Conservation (phyloP, 35 echinoderm and acorn worm species). For the Diadema setosum region DNA sequence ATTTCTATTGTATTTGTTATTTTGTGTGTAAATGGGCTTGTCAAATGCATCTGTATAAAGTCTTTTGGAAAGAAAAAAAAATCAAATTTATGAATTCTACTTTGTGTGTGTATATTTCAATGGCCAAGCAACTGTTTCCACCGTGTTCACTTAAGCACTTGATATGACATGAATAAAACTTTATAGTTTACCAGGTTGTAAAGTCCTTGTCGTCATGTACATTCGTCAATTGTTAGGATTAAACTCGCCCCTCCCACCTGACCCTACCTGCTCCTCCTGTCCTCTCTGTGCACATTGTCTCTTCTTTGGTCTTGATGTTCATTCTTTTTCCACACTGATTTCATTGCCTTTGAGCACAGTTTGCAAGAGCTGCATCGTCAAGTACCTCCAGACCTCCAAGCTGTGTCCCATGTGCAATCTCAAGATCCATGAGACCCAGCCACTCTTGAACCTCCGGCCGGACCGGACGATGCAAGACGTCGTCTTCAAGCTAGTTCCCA, state of each 20-base stretch:
- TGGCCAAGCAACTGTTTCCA: too few relatives aligned
- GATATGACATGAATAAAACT: too few relatives aligned
- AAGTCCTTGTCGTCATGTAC: not conserved
- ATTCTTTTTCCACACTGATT: not conserved
- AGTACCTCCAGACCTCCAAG: constrained; percentile 98
- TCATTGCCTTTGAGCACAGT: constrained; percentile 40
- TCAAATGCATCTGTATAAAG: too few relatives aligned
- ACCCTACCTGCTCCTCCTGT: not conserved
- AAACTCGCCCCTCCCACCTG: not conserved
- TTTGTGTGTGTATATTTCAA: too few relatives aligned
- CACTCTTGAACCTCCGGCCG: constrained; percentile 81
- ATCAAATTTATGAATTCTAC: too few relatives aligned
- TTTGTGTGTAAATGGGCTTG: too few relatives aligned
- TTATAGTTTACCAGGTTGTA: not conserved
- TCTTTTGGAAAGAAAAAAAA: too few relatives aligned
- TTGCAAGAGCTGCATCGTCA: constrained; percentile 99
- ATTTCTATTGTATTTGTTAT: too few relatives aligned
- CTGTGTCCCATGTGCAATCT: constrained; percentile 98
- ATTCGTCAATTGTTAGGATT: too few relatives aligned
- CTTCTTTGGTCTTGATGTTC: not conserved
- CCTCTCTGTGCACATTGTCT: not conserved
- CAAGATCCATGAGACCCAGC: constrained; percentile 98
- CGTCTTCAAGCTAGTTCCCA: constrained; percentile 82
- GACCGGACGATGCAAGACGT: constrained; percentile 98
- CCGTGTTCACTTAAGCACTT: too few relatives aligned